Percentiles rank a stretch among this genome's conserved stretches.
Evolutionary conservation across 2,797 vertebrate species (phyloP).

Genomic region (Scyliorhinus canicula): DNA sequence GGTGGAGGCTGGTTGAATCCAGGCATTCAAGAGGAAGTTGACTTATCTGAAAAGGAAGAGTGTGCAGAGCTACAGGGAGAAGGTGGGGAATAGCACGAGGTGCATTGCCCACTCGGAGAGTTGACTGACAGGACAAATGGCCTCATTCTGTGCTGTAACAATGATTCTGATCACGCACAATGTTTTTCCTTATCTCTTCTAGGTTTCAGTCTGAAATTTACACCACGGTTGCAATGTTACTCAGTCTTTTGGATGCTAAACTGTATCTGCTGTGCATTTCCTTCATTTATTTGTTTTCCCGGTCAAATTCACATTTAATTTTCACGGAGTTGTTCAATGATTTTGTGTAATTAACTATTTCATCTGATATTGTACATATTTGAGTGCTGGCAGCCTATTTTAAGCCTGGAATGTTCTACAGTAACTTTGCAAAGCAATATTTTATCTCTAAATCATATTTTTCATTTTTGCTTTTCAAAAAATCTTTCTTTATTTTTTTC

Average conservation of each 20-base stretch:
- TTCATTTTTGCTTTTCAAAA: background rate
- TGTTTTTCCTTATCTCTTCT: background rate
- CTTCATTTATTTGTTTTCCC: background rate
- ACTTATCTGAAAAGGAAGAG: too few relatives aligned
- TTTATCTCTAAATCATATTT: background rate
- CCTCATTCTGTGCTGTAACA: too few relatives aligned
- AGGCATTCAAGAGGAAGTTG: too few relatives aligned
- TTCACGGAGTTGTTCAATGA: background rate
- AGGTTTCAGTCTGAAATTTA: background rate
- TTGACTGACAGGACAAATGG: too few relatives aligned
- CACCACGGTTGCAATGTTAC: background rate
- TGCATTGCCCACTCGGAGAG: too few relatives aligned
- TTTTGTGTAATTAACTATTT: background rate
- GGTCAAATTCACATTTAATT: background rate
- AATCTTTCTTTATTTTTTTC: background rate
- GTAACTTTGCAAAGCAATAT: background rate
- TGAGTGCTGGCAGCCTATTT: background rate
- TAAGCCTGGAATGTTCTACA: background rate
- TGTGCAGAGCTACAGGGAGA: too few relatives aligned
- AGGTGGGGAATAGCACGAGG: too few relatives aligned
- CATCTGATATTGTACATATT: background rate
- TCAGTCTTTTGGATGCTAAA: background rate
- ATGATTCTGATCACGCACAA: background rate
- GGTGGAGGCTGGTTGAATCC: too few relatives aligned
- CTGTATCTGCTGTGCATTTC: background rate